Evolutionary conservation across 2,113 vertebrate genomes (phyloP), one percentile per base, ranked within the genome.

Genomic region (Campylomormyrus tamandua): DNA sequence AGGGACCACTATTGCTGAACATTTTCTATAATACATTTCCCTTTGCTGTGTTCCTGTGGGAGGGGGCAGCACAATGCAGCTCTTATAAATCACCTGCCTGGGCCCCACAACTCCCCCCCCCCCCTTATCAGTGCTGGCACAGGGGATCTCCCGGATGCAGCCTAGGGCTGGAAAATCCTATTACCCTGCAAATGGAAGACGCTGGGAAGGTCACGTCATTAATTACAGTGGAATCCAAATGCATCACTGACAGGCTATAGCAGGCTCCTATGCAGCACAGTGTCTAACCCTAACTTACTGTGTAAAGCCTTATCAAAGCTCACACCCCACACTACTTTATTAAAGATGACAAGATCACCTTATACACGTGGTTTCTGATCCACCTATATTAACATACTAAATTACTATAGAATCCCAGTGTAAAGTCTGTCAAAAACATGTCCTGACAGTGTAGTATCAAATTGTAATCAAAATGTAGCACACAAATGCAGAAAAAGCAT

Each of bases 131-230:
- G 89, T 66, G 48, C 89, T 80, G 89, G 85, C 85, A 77, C 89
- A 77, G 35, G 46, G 84, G 85, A 87, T 85, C 58, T 90, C 89
- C 66, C 10, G 49, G 66, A 42, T 21, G 35, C 85, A 42, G 89
- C 89, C 89, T 53, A 50, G 85, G 89, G 89, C 89, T 77, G 85
- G 89, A 84, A 90, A 90, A 90, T 90, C 89, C 89, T 90, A 90
- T 90, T 90, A 90, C 85, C 84, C 85, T 87, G 85, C 85, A 56
- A 90, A 87, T 80, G 66, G 89, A 86, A 90, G 85, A 77, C 49
- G 74, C 56, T 21, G 62, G 66, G 89, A 90, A 90, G 89, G 89
- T 90, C 89, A 90, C 66, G 31, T 80, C 88, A 87, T 90, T 90
- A 87, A 90, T 90, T 90, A 87, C 89, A 70, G 62, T 66, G 66